Evolutionary conservation across 2,797 vertebrate genomes (phyloP), one percentile per base, ranked within the genome.

Genomic region (Scolopax rusticola): DNA sequence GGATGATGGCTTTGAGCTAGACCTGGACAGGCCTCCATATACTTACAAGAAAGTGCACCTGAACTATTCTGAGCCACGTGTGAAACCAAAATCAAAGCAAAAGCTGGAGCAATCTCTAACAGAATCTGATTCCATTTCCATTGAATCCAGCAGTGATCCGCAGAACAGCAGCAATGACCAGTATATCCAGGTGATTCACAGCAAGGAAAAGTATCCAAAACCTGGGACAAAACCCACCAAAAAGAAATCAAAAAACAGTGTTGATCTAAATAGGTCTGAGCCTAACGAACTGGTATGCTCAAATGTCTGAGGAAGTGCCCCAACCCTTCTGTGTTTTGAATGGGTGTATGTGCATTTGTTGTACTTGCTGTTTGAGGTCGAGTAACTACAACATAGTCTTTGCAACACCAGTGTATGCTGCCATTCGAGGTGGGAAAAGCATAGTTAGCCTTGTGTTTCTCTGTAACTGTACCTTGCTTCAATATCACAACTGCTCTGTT

Each of bases 81-180:
- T 95, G 65, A 99, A 98, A 97, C 93, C 98, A 28, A 98, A 98
- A 94, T 82, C 93, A 14, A 98, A 98, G 71, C 98, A 98, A 18
- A 98, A 98, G 93, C 82, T 97, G 8, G 98, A 99, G 57, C 98
- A 98, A 0, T 98, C 98, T 11, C 95, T 98, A 69, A 99, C 99
- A 0, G 99, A 99, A 84, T 99, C 99, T 0, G 99, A 99, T 92
- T 99, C 99, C 0, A 68, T 98, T 41, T 99, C 99, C 2, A 85
- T 98, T 23, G 98, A 98, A 18, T 99, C 99, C 68, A 99, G 99
- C 96, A 99, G 99, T 1, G 99, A 99, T 95, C 99, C 98, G 1
- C 99, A 99, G 95, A 99, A 98, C 96, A 99, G 99, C 96, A 97
- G 99, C 97, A 98, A 98, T 1, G 99, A 99, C 96, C 99, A 99